Evolutionary conservation across 2,113 vertebrate species (phyloP), one percentile per base, ranked within the genome.

Genomic region (Pelecanoides urinatrix): DNA sequence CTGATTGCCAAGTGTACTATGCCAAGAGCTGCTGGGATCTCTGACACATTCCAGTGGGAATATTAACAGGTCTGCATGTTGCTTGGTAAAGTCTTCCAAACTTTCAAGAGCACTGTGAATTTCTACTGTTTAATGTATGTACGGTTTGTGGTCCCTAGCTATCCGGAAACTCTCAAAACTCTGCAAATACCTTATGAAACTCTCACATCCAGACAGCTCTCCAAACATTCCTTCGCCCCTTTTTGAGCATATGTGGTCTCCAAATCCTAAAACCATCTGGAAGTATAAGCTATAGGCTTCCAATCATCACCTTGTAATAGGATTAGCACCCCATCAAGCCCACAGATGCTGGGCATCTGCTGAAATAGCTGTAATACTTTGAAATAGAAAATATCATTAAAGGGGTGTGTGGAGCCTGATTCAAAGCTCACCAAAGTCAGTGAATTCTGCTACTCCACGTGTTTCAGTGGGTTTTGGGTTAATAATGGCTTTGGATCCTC

Each of bases 301-400:
- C 83, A 93, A 87, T 96, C 96, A 89, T 94, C 95, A 95, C 96
- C 94, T 96, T 95, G 95, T 96, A 94, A 94, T 80, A 81, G 88
- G 96, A 96, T 97, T 96, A 96, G 52, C 95, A 96, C 96, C 76
- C 90, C 82, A 95, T 97, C 92, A 92, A 95, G 52, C 30, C 58
- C 68, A 65, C 86, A 95, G 90, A 93, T 94, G 92, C 95, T 67
- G 68, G 94, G 92, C 92, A 94, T 97, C 95, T 95, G 95, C 92
- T 95, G 92, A 86, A 95, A 93, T 56, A 63, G 47, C 88, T 88
- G 75, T 26, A 84, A 63, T 74, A 49, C 67, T 95, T 88, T 77
- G 82, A 96, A 96, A 93, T 11, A 62, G 85, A 80, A 91, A 96
- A 88, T 83, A 55, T 16, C n/a, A 34, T 52, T 76, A 66, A 76